Percentiles rank a stretch among this genome's conserved stretches.
These are phyloP conservation scores for Panthera leo DNA, from an alignment of 2,113 vertebrate species.

Conservation along the genomic window DNA sequence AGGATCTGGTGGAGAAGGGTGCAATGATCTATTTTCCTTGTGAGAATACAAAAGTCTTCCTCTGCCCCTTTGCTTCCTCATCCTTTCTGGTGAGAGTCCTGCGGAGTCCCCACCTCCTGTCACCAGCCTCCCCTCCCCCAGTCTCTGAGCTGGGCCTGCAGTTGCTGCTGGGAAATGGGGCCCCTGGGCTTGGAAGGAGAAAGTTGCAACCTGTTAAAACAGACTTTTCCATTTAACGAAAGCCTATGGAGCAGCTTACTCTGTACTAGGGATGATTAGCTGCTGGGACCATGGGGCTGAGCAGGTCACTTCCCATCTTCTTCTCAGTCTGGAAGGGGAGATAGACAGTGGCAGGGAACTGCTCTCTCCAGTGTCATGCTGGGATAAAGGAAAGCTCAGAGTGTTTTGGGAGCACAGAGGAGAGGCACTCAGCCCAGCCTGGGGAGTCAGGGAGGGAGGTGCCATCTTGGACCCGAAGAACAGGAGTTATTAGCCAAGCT, in stretches of 20 bases:
- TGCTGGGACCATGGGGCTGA: background rate
- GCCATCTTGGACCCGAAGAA: background rate
- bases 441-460: background rate
- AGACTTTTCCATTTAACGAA: background rate
- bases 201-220: slow-evolving; percentile 9
- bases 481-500: background rate
- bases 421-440: background rate
- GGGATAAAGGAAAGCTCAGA: background rate
- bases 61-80: background rate
- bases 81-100: background rate
- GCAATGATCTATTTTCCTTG: background rate
- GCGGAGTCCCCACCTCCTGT: background rate
- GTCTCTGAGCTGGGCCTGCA: background rate
- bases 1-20: background rate
- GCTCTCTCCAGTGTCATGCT: background rate
- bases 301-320: background rate
- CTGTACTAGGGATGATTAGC: background rate
- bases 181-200: background rate
- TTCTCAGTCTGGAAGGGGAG: background rate
- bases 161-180: slow-evolving; percentile 36
- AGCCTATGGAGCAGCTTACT: background rate
- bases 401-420: background rate
- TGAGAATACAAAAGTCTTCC: background rate
- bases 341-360: background rate
- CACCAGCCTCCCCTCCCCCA: slow-evolving; percentile 6